A percentile compares a stretch with the other conserved stretches of the same genome.
These are phyloP conservation scores for Epizoanthus rinbou DNA, from an alignment of 92 coral and sea anemone genomes.

Conservation along the genomic window DNA sequence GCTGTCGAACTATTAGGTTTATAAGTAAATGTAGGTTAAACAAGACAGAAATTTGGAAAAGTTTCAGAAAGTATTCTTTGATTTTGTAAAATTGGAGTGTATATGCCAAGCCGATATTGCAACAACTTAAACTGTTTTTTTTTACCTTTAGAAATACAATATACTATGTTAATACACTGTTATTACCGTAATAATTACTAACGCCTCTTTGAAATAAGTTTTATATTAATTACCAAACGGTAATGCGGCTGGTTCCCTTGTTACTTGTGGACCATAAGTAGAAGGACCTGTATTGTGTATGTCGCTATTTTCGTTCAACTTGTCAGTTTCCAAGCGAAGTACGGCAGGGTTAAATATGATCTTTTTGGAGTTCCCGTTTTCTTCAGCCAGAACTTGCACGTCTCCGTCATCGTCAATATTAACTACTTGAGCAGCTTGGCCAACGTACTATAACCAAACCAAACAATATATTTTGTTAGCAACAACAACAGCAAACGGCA, in stretches of 20 bases:
- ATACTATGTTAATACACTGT: too few species aligned
- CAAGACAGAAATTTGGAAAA: too few species aligned
- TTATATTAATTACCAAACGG: neutral
- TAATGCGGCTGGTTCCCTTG: neutral
- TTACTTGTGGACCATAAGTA: neutral
- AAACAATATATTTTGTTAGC: neutral
- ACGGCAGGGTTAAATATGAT: slow-evolving; percentile 4
- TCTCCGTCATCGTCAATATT: slow-evolving; percentile 10
- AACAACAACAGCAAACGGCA: neutral
- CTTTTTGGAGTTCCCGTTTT: neutral
- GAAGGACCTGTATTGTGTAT: neutral
- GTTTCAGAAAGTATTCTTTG: too few species aligned
- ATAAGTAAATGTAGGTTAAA: too few species aligned
- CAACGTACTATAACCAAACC: neutral
- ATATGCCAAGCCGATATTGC: too few species aligned
- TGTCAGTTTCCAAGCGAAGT: neutral
- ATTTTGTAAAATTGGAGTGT: too few species aligned
- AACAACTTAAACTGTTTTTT: too few species aligned
- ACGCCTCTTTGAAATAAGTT: neutral
- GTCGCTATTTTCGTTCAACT: neutral
- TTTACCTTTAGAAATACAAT: too few species aligned
- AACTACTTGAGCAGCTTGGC: slow-evolving; percentile 5
- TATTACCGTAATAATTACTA: too few species aligned
- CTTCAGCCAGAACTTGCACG: slow-evolving; percentile 2
- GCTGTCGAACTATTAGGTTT: too few species aligned